A percentile compares a stretch with the other conserved stretches of the same genome.
Evolutionary conservation across 2,888 invertebrate genomes (phyloP).

Genomic region (Tetropium fuscum): DNA sequence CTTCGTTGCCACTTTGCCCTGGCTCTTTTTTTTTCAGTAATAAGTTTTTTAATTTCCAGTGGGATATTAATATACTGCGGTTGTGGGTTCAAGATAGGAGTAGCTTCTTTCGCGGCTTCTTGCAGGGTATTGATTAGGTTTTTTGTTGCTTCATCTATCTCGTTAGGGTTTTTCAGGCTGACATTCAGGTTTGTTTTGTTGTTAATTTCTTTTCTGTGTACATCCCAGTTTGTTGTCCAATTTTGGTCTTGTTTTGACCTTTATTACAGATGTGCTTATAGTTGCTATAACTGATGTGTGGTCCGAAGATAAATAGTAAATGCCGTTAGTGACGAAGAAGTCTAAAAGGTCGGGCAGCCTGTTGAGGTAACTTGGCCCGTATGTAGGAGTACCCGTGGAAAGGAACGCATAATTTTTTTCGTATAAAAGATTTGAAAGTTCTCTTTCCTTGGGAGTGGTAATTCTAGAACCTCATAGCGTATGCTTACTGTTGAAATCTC

Average conservation of each 20-base stretch:
- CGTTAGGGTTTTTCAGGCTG: not conserved
- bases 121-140: not conserved
- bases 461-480: conserved; percentile 42
- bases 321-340: not conserved
- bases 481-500: conserved; percentile 44
- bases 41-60: not conserved
- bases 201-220: not conserved
- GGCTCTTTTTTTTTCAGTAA: conserved; percentile 15
- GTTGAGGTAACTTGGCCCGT: not conserved
- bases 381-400: not conserved
- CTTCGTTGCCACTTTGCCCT: conserved; percentile 14
- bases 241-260: not conserved
- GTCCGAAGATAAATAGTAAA: not conserved
- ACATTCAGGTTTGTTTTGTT: not conserved
- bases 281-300: not conserved
- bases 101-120: not conserved
- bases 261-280: not conserved
- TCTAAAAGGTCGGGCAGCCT: not conserved
- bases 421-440: conserved; percentile 1
- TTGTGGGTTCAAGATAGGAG: not conserved
- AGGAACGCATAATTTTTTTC: not conserved
- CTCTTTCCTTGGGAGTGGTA: conserved; percentile 15
- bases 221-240: not conserved
- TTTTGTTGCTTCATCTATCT: not conserved
- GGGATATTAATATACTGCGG: not conserved